A percentile compares a stretch with the other conserved stretches of the same genome.
Conservation (phyloP, 2,113 vertebrate genomes). For the Bubalus kerabau region DNA sequence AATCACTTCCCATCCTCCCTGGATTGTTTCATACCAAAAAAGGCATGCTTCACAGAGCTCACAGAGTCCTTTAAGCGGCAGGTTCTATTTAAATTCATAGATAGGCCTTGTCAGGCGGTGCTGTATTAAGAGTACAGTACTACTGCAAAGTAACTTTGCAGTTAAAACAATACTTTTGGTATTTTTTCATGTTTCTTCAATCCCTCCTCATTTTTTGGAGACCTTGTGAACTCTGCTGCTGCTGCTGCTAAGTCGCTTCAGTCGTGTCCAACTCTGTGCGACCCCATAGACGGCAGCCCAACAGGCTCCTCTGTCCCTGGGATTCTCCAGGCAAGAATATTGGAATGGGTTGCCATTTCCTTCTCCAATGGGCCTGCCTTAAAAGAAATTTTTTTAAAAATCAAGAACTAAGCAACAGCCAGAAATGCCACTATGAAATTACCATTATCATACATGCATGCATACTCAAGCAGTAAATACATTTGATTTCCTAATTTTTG, state of each 20-base stretch:
- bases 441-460: not conserved
- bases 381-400: not conserved
- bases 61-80: not conserved
- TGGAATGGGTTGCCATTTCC: no score
- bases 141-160: not conserved
- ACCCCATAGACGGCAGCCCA: no score
- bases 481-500: not conserved
- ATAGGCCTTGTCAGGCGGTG: slow-evolving; percentile 24
- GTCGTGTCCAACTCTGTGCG: no score
- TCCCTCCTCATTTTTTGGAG: not conserved
- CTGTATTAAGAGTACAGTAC: not conserved
- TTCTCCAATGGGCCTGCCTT: not conserved
- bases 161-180: not conserved
- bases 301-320: no score
- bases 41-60: slow-evolving; percentile 31
- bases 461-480: not conserved
- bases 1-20: not conserved
- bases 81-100: slow-evolving; percentile 57
- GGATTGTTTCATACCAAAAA: slow-evolving; percentile 39
- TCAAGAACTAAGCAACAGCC: not conserved
- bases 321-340: no score
- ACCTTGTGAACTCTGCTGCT: not conserved
- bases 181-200: not conserved
- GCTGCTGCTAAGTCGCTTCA: no score
- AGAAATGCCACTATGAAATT: not conserved